Percentiles rank a stretch among this genome's conserved stretches.
Evolutionary conservation across 2,888 invertebrate genomes (phyloP).

Genomic region (Ichneumoninae sp.): DNA sequence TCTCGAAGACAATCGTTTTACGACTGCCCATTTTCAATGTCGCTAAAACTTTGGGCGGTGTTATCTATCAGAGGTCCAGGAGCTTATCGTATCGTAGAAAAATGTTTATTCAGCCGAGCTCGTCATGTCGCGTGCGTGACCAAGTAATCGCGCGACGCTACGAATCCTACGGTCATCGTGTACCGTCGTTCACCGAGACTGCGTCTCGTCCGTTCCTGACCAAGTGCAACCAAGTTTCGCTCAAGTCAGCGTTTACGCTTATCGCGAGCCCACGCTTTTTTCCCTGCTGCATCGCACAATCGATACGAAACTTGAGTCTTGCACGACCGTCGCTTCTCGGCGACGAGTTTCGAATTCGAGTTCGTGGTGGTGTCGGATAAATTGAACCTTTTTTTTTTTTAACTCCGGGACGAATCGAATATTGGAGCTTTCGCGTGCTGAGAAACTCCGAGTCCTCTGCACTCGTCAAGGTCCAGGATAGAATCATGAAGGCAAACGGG

Average conservation of each 20-base stretch:
- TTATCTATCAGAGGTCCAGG: neutral
- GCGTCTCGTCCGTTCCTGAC: conserved; percentile 22
- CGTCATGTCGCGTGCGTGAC: conserved; percentile 40
- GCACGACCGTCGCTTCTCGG: no score
- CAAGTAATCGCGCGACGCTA: conserved; percentile 16
- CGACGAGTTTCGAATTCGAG: neutral
- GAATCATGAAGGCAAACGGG: conserved; percentile 41
- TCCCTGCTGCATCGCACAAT: neutral
- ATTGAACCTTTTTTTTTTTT: no score
- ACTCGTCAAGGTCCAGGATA: conserved; percentile 16
- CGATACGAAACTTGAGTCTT: neutral
- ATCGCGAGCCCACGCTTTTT: conserved; percentile 22
- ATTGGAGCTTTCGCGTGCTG: no score
- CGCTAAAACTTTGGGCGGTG: neutral
- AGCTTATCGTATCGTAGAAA: neutral
- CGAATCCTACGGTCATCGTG: conserved; percentile 35
- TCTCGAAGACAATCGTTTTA: neutral
- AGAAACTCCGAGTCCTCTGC: neutral
- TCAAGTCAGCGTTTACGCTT: conserved; percentile 31
- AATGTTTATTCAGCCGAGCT: conserved; percentile 47
- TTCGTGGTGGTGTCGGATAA: neutral
- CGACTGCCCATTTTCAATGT: neutral
- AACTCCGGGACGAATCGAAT: neutral
- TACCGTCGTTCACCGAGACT: conserved; percentile 31
- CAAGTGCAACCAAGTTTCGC: conserved; percentile 15